phyloP scores from a whole-genome alignment of 2,888 invertebrate species.

The Gandaritis pyraliata region DNA sequence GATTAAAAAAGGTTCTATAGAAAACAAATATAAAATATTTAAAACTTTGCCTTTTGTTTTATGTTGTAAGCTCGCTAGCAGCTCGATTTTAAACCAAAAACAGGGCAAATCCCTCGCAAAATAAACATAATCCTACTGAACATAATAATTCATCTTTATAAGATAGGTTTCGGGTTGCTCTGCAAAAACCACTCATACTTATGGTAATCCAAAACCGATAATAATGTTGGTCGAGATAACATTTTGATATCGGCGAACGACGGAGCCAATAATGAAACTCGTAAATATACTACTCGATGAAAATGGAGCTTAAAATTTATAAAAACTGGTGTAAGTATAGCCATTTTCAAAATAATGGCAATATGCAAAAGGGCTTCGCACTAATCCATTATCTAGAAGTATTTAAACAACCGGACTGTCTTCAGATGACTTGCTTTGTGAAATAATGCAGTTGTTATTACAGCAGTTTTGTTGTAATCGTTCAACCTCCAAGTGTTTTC shows the following conservation, averaged over 20 bases:
- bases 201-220: constrained; percentile 21
- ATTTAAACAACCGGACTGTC: too few relatives aligned
- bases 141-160: constrained; percentile 5
- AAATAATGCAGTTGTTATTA: too few relatives aligned
- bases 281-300: constrained; percentile 11
- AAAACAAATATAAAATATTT: too few relatives aligned
- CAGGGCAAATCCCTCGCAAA: neutral
- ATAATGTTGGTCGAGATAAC: constrained; percentile 15
- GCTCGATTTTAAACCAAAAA: neutral
- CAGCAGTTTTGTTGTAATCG: too few relatives aligned
- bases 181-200: constrained; percentile 10
- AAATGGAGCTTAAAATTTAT: neutral
- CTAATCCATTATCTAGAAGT: too few relatives aligned
- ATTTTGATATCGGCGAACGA: constrained; percentile 5
- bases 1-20: neutral
- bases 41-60: too few relatives aligned
- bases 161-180: constrained; percentile 3
- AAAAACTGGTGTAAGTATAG: neutral
- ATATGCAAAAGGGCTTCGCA: too few relatives aligned
- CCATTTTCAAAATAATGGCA: too few relatives aligned
- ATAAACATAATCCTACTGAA: neutral
- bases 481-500: too few relatives aligned
- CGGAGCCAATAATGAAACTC: constrained; percentile 11
- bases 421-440: too few relatives aligned
- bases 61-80: too few relatives aligned